These are phyloP conservation scores for Cyprinella venusta DNA, from an alignment of 2,797 vertebrate species.

Conservation along the genomic window DNA sequence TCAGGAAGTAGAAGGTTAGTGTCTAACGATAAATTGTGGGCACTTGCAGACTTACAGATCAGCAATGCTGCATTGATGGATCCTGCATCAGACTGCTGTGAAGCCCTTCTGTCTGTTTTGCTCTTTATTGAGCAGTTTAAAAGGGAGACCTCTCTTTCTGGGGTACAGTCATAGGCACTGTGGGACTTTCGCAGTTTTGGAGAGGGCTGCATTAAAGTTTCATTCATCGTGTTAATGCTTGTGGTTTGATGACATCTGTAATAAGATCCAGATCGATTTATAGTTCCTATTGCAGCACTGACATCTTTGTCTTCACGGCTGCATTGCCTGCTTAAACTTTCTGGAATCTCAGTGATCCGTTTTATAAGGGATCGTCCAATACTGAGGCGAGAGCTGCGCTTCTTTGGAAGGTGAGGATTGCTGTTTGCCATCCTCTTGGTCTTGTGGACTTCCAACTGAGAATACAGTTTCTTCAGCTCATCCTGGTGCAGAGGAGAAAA, in stretches of 20 bases:
- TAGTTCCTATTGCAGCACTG: conserved; percentile 64
- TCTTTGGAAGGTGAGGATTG: conserved; percentile 93
- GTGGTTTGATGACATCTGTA: conserved; percentile 62
- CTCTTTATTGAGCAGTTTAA: conserved; percentile 74
- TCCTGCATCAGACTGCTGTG: conserved; percentile 76
- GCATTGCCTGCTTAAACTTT: conserved; percentile 78
- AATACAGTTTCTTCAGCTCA: conserved; percentile 94
- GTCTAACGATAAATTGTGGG: conserved; percentile 85
- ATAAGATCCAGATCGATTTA: conserved; percentile 75
- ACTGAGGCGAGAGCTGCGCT: conserved; percentile 79
- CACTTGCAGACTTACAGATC: conserved; percentile 89
- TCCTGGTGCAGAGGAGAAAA: conserved; percentile 75
- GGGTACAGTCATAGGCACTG: conserved; percentile 75
- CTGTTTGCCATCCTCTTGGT: conserved; percentile 88
- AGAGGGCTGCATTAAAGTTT: conserved; percentile 71
- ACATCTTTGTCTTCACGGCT: conserved; percentile 80
- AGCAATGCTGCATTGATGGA: conserved; percentile 79
- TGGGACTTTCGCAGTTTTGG: conserved; percentile 76
- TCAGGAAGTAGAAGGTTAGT: conserved; percentile 78
- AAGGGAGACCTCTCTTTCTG: conserved; percentile 67
- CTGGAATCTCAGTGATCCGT: conserved; percentile 83
- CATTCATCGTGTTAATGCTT: conserved; percentile 70
- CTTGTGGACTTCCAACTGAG: conserved; percentile 90
- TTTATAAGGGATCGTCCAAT: conserved; percentile 85
- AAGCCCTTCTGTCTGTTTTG: conserved; percentile 65